Evolutionary conservation across 2,797 vertebrate species (phyloP), one percentile per base, ranked within the genome.

Genomic region (Melanotaenia pygmaea): DNA sequence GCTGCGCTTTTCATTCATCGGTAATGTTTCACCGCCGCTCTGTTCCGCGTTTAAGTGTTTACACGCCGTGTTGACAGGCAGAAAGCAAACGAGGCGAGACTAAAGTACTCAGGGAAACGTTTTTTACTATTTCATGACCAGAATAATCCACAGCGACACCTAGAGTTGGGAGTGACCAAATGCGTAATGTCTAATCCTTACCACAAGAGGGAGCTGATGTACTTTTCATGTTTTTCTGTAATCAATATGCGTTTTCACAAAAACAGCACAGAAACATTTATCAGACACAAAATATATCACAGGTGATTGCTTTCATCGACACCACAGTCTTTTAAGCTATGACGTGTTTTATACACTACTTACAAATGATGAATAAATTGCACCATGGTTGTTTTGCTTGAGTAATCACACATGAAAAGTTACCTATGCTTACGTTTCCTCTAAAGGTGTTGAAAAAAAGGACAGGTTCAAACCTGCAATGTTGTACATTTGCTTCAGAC

Each of bases 11-110:
- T 3, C 40, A 1, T 4, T 20, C 2, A 12, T 3, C n/a, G 0
- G 28, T 1, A 14, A 2, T 3, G 30, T 60, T 60, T 38, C 32
- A 1, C 10, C 13, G 6, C 14, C 0, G 14, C 3, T 38, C 54
- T 16, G 70, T 28, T 62, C 66, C 45, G 63, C 47, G 74, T 67
- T 26, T 40, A 43, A 47, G 20, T 91, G 90, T 92, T 89, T 88
- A 93, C 90, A 91, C 86, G 51, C 80, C 11, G 70, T 70, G 68
- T 69, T 90, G 89, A 85, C 82, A 88, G 75, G 65, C 70, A 76
- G 35, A 81, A 82, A 84, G 77, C 77, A 58, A 85, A 89, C 83
- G 82, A 91, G 37, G 37, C 57, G 1, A n/a, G 40, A 43, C 37
- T 28, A 0, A 16, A 59, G 20, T 0, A 65, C 53, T 4, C 50